Conservation (phyloP, 2,888 invertebrate species). For the Phania funesta region DNA sequence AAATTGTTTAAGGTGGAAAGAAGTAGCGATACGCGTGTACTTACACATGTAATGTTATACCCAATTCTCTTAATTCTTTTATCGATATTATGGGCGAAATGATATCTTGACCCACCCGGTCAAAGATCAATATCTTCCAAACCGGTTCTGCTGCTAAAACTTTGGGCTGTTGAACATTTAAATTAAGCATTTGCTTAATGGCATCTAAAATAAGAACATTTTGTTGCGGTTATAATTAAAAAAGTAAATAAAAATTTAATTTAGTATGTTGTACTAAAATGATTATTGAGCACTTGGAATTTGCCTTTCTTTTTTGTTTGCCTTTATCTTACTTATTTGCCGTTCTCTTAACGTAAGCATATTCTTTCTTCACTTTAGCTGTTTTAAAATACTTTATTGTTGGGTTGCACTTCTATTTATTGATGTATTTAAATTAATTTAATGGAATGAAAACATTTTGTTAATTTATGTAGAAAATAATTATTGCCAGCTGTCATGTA, state of each 20-base stretch:
- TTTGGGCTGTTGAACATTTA: conserved; percentile 90
- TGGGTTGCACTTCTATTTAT: background rate
- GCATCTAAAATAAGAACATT: conserved; percentile 84
- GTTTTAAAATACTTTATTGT: background rate
- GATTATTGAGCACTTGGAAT: background rate
- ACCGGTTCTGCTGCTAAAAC: conserved; percentile 91
- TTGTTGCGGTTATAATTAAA: too few relatives aligned
- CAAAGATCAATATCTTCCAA: conserved; percentile 98
- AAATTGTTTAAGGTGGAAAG: background rate
- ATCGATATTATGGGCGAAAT: conserved; percentile 98
- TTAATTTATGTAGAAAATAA: conserved; percentile 22
- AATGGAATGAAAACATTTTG: conserved; percentile 64
- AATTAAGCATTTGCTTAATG: conserved; percentile 96
- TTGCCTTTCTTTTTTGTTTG: background rate
- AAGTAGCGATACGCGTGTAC: conserved; percentile 73
- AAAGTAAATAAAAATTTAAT: too few relatives aligned
- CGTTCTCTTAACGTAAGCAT: conserved; percentile 87
- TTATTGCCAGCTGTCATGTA: conserved; percentile 57
- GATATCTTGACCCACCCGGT: conserved; percentile 97
- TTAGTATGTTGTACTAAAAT: too few relatives aligned
- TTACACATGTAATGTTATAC: conserved; percentile 98
- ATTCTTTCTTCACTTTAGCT: conserved; percentile 67
- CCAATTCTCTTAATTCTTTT: conserved; percentile 96
- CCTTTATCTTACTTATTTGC: conserved; percentile 83
- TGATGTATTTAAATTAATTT: conserved; percentile 36